Evolutionary conservation across 1,140 invertebrate species (phyloP).

Genomic region (Drosophila quadrilineata): DNA sequence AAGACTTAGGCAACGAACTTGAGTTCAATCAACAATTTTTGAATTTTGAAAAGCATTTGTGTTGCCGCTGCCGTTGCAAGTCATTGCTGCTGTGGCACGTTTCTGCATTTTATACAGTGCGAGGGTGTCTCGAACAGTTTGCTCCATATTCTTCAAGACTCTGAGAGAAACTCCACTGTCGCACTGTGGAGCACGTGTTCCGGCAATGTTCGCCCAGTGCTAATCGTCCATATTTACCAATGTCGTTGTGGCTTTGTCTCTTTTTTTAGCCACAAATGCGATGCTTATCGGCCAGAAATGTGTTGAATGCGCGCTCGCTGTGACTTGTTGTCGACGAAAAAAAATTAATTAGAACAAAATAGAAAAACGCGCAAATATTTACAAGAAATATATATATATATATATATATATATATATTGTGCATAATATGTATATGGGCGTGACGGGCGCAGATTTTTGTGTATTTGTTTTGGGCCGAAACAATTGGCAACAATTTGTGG

Average conservation of each 20-base stretch:
- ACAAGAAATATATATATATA: too few species aligned
- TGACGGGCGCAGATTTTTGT: constrained; percentile 53
- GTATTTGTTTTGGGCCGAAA: constrained; percentile 71
- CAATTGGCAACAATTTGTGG: constrained; percentile 74
- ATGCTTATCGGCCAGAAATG: constrained; percentile 75
- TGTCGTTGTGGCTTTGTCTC: constrained; percentile 57
- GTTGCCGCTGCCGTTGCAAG: constrained; percentile 42
- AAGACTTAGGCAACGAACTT: constrained; percentile 79
- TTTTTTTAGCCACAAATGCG: too few species aligned
- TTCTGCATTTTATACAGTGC: constrained; percentile 49
- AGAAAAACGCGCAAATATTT: constrained; percentile 70
- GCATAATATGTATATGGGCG: too few species aligned
- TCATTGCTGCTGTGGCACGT: constrained; percentile 71
- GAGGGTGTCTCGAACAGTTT: constrained; percentile 48
- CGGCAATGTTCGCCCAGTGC: constrained; percentile 34
- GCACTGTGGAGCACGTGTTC: constrained; percentile 48
- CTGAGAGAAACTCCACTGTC: constrained; percentile 1
- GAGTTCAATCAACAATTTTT: constrained; percentile 75
- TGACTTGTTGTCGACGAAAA: constrained; percentile 34
- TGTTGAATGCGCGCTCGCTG: constrained; percentile 59
- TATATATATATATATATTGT: too few species aligned
- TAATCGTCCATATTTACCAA: constrained; percentile 76
- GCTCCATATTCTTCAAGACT: neutral
- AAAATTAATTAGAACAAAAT: constrained; percentile 79
- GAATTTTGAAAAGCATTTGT: constrained; percentile 72